A percentile compares a stretch with the other conserved stretches of the same genome.
Evolutionary conservation across 2,888 invertebrate genomes (phyloP).

Genomic region (Boloria selene): DNA sequence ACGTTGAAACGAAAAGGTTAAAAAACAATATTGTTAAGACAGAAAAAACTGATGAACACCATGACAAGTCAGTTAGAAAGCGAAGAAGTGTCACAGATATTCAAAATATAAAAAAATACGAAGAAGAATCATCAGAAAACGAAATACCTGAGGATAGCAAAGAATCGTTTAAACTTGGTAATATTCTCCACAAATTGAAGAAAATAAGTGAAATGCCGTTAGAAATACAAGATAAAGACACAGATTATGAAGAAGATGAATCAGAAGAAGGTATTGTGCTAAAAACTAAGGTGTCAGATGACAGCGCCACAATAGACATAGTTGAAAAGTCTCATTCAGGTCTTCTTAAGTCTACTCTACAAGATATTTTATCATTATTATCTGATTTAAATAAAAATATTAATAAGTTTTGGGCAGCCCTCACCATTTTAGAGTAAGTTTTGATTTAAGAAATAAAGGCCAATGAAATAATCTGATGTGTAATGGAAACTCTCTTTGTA

Average conservation of each 20-base stretch:
- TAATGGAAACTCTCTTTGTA: background rate
- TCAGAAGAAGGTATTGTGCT: conserved; percentile 48
- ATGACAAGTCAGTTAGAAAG: conserved; percentile 39
- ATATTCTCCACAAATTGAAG: conserved; percentile 57
- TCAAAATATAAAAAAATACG: conserved; percentile 31
- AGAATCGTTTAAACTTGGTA: conserved; percentile 53
- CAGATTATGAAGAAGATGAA: conserved; percentile 42
- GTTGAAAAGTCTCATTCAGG: conserved; percentile 54
- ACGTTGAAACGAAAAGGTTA: background rate
- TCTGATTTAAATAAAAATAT: conserved; percentile 66
- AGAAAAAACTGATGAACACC: conserved; percentile 33
- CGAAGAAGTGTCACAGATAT: conserved; percentile 43
- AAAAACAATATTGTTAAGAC: conserved; percentile 19
- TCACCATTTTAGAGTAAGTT: conserved; percentile 60
- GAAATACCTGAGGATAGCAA: conserved; percentile 51
- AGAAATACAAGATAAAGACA: conserved; percentile 43
- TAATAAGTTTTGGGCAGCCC: conserved; percentile 61
- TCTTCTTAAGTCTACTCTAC: conserved; percentile 58
- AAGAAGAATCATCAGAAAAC: conserved; percentile 50
- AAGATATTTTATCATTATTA: conserved; percentile 57
- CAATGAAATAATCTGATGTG: background rate
- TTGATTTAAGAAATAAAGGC: background rate
- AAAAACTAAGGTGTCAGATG: conserved; percentile 55
- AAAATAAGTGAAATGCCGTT: conserved; percentile 52
- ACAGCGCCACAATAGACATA: conserved; percentile 50